Base-by-base conservation (phyloP, 2,888 invertebrate genomes). In the Xylocampa areola region DNA sequence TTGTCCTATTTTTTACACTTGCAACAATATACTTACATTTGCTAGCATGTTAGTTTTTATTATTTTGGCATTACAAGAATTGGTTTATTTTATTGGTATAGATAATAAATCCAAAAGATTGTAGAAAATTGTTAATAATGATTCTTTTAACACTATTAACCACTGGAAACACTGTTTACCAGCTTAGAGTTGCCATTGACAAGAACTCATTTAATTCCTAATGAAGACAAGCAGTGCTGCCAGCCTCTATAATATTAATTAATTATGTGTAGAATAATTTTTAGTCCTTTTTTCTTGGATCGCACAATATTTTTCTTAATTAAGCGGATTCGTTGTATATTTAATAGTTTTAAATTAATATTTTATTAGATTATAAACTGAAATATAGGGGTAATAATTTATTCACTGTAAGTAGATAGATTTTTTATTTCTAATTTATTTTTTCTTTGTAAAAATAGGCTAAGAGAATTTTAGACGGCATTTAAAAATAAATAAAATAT, bases 361-460 rank as follows among this genome's bases (percentile, higher is more conserved):
- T 64, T 75, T 66, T 73, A 65, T 60, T 73, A 68, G 58, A 41
- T 41, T 54, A 43, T 25, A 54, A 55, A 37, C 33, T 39, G 49
- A 54, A 45, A 62, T 43, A 55, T 73, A 70, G 67, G 41, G 51
- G 52, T 73, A 71, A 65, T 76, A 72, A 76, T 72, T 76, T 76
- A 76, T 76, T 76, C 51, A 57, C 41, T 76, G 69, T 76, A 76
- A 76, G 75, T 76, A 72, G 69, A 62, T 73, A 62, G 64, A 64
- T 68, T 68, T 72, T 74, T 75, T 69, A 54, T 66, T 73, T 74
- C 32, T 68, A 41, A 65, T 61, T 70, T 68, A 63, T 66, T 73
- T 72, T 69, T 73, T 77, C 63, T 69, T 78, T 81, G 80, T 81
- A 79, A 73, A 73, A 77, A 75, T 73, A 67, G 39, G 58, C 44